Evolutionary conservation across 1,140 invertebrate species (phyloP), one percentile per base, ranked within the genome.

Genomic region (Samia ricini): DNA sequence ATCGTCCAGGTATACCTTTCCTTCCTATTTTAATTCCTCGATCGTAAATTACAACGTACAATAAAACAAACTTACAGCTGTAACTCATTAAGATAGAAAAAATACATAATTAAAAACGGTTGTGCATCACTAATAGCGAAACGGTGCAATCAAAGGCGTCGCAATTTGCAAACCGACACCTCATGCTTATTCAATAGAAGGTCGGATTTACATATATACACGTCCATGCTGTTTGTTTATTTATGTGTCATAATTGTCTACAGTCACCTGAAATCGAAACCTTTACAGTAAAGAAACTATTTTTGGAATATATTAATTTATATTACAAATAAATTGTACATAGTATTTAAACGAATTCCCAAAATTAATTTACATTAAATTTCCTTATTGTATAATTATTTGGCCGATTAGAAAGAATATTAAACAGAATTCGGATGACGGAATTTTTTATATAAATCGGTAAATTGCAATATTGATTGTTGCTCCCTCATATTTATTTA

Each of bases 151-250:
- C 52, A 55, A 22, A 55, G 52, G 15, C 15, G 52, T 24, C 24
- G 19, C 52, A 55, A 55, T 55, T 55, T 55, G 52, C 52, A 55
- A 55, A 4, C 52, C 52, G 52, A 24, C 24, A 22, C 21, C 20
- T 22, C 52, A 55, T 55, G 52, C 52, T 12, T 55, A 55, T 55
- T 55, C 52, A 55, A 24, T 23, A 21, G 50, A 10, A 20, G 19
- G 24, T 6, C 20, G 15, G 12, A 55, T 55, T 55, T 55, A 23
- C 52, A 55, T 55, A 55, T 15, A 24, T 2, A 10, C 6, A 4
- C 10, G 6, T 29, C 6, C 10, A 29, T 42, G 33, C 33, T 42
- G n/a, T 15, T n/a, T 42, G 33, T 42, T 42, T 42, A 12, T 42
- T 15, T 15, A 15, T 42, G n/a, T 15, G 33, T 42, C 12, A 12